Evolutionary conservation across 2,888 invertebrate genomes (phyloP), one percentile per base, ranked within the genome.

Genomic region (Polydesmus complanatus): DNA sequence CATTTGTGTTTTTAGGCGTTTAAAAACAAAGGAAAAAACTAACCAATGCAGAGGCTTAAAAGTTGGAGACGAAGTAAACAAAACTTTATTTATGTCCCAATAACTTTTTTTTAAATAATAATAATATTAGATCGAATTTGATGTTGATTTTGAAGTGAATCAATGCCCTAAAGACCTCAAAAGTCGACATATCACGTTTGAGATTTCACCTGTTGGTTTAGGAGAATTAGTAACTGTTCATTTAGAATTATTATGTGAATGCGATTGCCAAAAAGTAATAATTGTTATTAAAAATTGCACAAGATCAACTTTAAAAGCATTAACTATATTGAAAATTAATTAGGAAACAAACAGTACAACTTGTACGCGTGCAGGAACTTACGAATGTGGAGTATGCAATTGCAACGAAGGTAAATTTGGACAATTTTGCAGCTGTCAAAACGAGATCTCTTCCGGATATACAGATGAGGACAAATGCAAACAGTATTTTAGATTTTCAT

Each of bases 141-240:
- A 75, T 63, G 75, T 76, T 27, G 72, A 74, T n/a, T 67, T 77
- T 21, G 74, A 75, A 64, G 74, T 94, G 22, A 84, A 86, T 8
- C 84, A 86, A 63, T 98, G 97, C 71, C 95, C 96, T 0, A 80
- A 83, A 65, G 83, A 90, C 72, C 81, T 79, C 14, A 80, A 78
- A 23, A 86, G 90, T 67, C 89, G 92, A 86, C 81, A 80, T 64
- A 88, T 91, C 74, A 80, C 79, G 0, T 86, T 98, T 70, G 82
- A 84, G 67, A 92, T 98, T 67, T 91, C 91, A 71, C 95, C 95
- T 0, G 90, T 94, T 22, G 95, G 94, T 65, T 84, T 95, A 64
- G 86, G 89, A 57, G 97, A 98, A 74, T 85, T 85, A 67, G 79
- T 97, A 59, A 79, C 81, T 1, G 84, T 98, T 22, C 85, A 92